Base-by-base conservation (phyloP, 2,113 vertebrate genomes). In the Indri indri region DNA sequence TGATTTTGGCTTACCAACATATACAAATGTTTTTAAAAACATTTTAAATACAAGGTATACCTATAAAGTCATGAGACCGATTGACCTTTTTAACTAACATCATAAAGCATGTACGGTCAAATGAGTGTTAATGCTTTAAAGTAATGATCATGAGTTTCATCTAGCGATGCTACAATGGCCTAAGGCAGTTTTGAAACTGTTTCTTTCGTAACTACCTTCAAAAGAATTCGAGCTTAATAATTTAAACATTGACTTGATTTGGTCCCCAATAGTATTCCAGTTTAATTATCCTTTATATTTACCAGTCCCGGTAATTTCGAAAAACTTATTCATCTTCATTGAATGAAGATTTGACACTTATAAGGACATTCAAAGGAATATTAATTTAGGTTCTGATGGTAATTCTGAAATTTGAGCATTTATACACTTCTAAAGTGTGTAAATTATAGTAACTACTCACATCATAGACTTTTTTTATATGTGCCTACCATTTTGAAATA, bases 31-130 rank as follows among this genome's bases (percentile, higher is more conserved):
- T 84, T 88, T 61, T 11, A 18, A 50, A 32, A 71, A 45, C 27
- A 87, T 32, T 93, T 95, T 68, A 93, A 94, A 84, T 71, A 87
- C 17, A 94, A 89, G 61, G 10, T 52, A 47, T 86, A 95, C 52
- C 54, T 97, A 88, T 96, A 97, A 96, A 97, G 61, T 83, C 32
- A 94, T 73, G 71, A 96, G 68, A 94, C 87, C 85, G 66, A 91
- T 61, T 87, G 45, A 82, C 30, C 42, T 84, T 87, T 47, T 80
- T 47, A 87, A 85, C 25, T 71, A 96, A 63, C 17, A 83, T 22
- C 42, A 37, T 70, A 87, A 86, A 82, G 70, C 80, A 81, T 63
- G 14, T 11, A 8, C 16, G 80, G 42, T 59, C 32, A 89, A 87
- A 71, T 87, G 59, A 95, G 8, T 80, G 65, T 20, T 34, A 32